Conservation (phyloP, 2,797 vertebrate species). For the Parauchenoglanis ngamensis region DNA sequence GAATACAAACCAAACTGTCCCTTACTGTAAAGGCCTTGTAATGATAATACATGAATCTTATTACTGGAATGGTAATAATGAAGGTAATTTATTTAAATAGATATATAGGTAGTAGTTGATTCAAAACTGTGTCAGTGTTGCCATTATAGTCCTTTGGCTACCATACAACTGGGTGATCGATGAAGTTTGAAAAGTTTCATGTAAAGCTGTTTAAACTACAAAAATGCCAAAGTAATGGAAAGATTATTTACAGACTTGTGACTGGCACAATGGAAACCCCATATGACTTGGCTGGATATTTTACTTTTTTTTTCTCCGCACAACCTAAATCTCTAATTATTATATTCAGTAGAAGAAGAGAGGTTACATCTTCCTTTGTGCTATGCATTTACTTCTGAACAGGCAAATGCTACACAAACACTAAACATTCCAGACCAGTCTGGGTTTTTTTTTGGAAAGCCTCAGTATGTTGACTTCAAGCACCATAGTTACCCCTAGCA, state of each 20-base stretch:
- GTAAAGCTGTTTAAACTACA: background rate
- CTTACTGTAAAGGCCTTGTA: slow-evolving; percentile 6
- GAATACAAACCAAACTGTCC: slow-evolving; percentile 35
- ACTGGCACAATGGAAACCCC: background rate
- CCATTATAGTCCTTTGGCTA: background rate
- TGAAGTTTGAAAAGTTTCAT: background rate
- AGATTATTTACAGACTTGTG: background rate
- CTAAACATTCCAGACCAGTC: slow-evolving; percentile 1
- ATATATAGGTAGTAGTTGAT: background rate
- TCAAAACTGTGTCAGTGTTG: background rate
- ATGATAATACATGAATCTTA: slow-evolving; percentile 47
- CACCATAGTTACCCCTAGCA: slow-evolving; percentile 52
- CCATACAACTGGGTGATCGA: background rate
- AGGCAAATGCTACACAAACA: background rate
- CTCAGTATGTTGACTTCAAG: slow-evolving; percentile 26
- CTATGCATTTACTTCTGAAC: background rate
- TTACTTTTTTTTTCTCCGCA: background rate
- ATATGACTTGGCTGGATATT: background rate
- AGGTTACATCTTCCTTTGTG: background rate
- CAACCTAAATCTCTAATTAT: background rate
- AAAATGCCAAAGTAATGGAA: background rate
- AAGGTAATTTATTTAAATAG: background rate
- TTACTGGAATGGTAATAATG: slow-evolving; percentile 43
- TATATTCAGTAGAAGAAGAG: background rate
- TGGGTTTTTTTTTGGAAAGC: background rate